These are phyloP conservation scores for Tenualosa ilisha DNA, from an alignment of 2,797 vertebrate species.

Conservation along the genomic window DNA sequence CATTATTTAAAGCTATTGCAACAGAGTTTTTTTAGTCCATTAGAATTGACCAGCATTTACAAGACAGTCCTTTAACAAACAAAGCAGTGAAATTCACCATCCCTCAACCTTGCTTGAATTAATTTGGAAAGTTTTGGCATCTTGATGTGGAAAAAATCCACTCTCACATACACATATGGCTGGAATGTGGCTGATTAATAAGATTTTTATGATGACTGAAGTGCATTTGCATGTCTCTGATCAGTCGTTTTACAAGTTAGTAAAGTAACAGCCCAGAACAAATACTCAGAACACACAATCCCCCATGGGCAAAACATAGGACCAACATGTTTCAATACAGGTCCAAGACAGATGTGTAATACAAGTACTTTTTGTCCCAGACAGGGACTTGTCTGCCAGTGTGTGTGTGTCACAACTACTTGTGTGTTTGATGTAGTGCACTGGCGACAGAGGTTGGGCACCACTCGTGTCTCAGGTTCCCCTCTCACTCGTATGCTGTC, in stretches of 20 bases:
- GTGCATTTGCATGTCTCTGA: too few species aligned
- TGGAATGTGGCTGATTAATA: not conserved
- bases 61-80: not conserved
- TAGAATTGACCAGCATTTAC: not conserved
- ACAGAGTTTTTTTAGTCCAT: not conserved
- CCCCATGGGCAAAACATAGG: not conserved
- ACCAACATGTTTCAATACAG: not conserved
- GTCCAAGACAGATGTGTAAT: not conserved
- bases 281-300: not conserved
- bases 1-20: not conserved
- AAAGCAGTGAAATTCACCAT: not conserved
- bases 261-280: not conserved
- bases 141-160: not conserved
- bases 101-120: not conserved
- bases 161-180: not conserved
- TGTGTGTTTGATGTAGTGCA: not conserved
- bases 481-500: slow-evolving; percentile 36
- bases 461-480: not conserved
- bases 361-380: not conserved
- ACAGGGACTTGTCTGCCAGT: not conserved
- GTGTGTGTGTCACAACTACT: not conserved
- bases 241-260: not conserved
- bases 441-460: not conserved
- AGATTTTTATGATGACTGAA: too few species aligned
- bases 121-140: not conserved